Conservation (phyloP, 2,888 invertebrate genomes). For the Pachymerium ferrugineum region DNA sequence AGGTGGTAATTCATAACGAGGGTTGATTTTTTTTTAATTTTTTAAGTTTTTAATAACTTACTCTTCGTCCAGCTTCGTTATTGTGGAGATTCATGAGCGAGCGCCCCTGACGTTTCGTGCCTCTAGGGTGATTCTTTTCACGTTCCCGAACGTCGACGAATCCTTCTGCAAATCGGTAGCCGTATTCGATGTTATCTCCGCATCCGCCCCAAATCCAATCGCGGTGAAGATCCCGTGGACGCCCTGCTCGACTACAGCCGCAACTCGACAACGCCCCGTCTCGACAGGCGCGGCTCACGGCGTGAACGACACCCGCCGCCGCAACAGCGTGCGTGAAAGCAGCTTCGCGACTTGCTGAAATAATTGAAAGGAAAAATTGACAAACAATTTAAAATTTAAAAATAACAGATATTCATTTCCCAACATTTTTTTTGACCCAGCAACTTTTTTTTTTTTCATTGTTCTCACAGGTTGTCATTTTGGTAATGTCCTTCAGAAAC, state of each 20-base stretch:
- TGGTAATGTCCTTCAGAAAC: background rate
- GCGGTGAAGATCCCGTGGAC: constrained; percentile 75
- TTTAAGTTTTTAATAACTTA: constrained; percentile 52
- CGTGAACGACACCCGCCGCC: constrained; percentile 67
- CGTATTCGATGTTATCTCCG: constrained; percentile 93
- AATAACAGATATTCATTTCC: no score
- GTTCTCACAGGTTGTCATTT: background rate
- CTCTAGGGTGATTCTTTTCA: constrained; percentile 68
- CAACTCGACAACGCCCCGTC: constrained; percentile 85
- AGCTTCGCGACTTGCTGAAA: constrained; percentile 53
- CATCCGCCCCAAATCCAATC: constrained; percentile 99
- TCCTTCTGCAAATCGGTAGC: constrained; percentile 64
- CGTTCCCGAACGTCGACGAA: constrained; percentile 77
- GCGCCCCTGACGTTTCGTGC: constrained; percentile 74
- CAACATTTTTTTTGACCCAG: no score
- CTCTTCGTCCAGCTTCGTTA: constrained; percentile 95
- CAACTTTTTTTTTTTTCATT: background rate
- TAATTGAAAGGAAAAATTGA: background rate
- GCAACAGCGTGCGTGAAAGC: constrained; percentile 56
- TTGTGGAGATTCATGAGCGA: constrained; percentile 95
- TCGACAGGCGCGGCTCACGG: constrained; percentile 82
- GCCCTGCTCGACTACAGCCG: constrained; percentile 74
- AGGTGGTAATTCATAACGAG: background rate
- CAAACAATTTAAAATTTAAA: no score
- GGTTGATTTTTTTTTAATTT: background rate